phyloP scores from a whole-genome alignment of 2,797 vertebrate genomes.

The Tapirus indicus region DNA sequence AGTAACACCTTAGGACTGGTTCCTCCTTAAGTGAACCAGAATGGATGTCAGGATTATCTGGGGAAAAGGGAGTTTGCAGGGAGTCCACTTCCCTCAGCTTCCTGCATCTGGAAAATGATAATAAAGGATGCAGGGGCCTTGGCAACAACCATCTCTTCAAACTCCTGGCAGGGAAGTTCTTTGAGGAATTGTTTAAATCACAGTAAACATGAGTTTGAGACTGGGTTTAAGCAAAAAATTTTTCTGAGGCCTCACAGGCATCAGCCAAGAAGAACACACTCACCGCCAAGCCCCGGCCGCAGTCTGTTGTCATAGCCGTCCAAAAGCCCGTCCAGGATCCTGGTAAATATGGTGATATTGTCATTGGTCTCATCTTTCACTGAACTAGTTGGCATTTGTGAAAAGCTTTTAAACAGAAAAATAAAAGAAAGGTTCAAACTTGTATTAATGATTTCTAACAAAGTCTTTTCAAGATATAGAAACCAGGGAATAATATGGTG shows the following conservation, averaged over 20 bases:
- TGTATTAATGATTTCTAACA: neutral
- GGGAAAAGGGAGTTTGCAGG: neutral
- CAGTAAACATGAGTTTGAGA: too few relatives aligned
- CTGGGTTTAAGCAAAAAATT: rapidly evolving
- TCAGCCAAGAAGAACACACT: neutral
- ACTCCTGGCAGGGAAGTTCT: neutral
- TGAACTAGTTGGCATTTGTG: slow-evolving; percentile 93
- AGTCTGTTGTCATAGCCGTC: slow-evolving; percentile 97
- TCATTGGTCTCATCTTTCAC: slow-evolving; percentile 94
- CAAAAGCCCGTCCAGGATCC: slow-evolving; percentile 95
- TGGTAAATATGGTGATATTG: slow-evolving; percentile 98
- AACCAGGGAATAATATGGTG: rapidly evolving
- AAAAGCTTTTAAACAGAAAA: slow-evolving; percentile 88
- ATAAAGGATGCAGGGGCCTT: neutral
- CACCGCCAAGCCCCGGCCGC: slow-evolving; percentile 96
- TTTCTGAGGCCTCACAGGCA: rapidly evolving
- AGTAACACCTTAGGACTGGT: neutral
- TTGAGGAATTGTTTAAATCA: neutral
- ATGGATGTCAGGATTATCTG: neutral
- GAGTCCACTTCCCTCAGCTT: neutral
- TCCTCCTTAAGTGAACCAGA: neutral
- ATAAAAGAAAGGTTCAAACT: neutral
- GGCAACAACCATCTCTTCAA: neutral
- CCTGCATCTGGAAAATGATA: neutral
- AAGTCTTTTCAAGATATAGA: neutral